A percentile compares a stretch with the other conserved stretches of the same genome.
Conservation (phyloP, 2,113 vertebrate species). For the Oncorhynchus mykiss region DNA sequence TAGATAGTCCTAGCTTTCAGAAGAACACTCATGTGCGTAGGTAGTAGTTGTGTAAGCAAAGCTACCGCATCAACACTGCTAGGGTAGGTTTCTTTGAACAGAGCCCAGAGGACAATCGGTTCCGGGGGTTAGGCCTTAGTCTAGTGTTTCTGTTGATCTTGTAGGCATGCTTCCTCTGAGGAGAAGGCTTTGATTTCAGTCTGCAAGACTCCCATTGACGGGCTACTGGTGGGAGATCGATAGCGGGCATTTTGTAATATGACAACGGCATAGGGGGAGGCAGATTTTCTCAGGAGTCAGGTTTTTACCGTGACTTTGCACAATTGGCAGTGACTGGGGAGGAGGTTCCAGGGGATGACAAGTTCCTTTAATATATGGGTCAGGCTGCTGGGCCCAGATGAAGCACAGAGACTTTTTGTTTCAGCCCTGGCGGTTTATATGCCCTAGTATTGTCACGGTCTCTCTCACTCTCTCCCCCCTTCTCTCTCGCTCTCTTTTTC, state of each 20-base stretch:
- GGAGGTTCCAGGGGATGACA: slow-evolving; percentile 30
- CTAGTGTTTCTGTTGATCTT: neutral
- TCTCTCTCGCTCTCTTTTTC: neutral
- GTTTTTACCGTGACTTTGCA: slow-evolving; percentile 64
- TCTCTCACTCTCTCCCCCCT: slow-evolving; percentile 5
- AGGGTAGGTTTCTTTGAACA: slow-evolving; percentile 5
- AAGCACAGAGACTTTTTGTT: slow-evolving; percentile 50
- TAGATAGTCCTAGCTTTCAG: slow-evolving; percentile 14
- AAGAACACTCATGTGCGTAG: slow-evolving; percentile 52
- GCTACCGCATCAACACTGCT: neutral
- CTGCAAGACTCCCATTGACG: slow-evolving; percentile 13
- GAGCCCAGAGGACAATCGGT: neutral
- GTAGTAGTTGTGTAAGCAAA: neutral
- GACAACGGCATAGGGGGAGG: slow-evolving; percentile 32
- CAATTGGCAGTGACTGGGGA: slow-evolving; percentile 34
- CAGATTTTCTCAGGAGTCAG: slow-evolving; percentile 2
- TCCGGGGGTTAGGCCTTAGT: neutral
- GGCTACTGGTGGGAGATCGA: slow-evolving; percentile 28
- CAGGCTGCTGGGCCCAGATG: slow-evolving; percentile 29
- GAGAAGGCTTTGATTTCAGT: slow-evolving; percentile 1
- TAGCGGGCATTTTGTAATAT: slow-evolving; percentile 46
- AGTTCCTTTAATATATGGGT: slow-evolving; percentile 46
- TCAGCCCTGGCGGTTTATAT: slow-evolving; percentile 2
- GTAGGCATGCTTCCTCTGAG: neutral
- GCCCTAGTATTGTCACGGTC: slow-evolving; percentile 42